Conservation (phyloP, 1,140 invertebrate genomes). For the Pygmarrhopalites habei region DNA sequence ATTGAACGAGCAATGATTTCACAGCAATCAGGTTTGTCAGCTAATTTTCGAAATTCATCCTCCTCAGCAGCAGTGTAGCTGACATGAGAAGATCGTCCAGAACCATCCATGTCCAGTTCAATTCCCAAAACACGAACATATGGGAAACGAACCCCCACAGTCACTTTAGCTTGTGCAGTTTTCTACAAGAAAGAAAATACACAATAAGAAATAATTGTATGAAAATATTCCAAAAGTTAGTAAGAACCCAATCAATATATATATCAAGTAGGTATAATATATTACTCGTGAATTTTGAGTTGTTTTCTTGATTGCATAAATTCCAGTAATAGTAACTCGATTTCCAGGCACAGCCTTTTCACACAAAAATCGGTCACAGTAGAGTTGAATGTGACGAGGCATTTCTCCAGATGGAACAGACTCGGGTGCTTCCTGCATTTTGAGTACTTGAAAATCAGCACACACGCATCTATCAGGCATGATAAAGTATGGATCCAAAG, state of each 20-base stretch:
- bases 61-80: constrained; percentile 71
- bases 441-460: constrained; percentile 77
- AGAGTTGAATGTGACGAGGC: constrained; percentile 91
- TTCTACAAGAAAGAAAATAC: constrained; percentile 44
- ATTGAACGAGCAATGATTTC: constrained; percentile 84
- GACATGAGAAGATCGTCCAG: constrained; percentile 57
- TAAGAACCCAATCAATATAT: constrained; percentile 1
- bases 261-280: constrained; percentile 24
- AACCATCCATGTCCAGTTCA: constrained; percentile 71
- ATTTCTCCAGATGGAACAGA: constrained; percentile 97
- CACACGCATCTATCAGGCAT: constrained; percentile 94
- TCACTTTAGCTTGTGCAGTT: constrained; percentile 70
- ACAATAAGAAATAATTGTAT: constrained; percentile 11
- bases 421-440: constrained; percentile 52
- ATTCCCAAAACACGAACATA: constrained; percentile 94
- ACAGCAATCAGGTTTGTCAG: constrained; percentile 76
- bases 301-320: constrained; percentile 94
- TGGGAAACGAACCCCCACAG: constrained; percentile 84
- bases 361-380: constrained; percentile 87
- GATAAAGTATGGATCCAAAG: constrained; percentile 96
- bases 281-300: constrained; percentile 51
- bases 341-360: constrained; percentile 96
- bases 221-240: constrained; percentile 27
- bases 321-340: constrained; percentile 83
- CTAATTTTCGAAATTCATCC: constrained; percentile 78